Base-by-base conservation (phyloP, 2,113 vertebrate species). In the Helogale parvula region DNA sequence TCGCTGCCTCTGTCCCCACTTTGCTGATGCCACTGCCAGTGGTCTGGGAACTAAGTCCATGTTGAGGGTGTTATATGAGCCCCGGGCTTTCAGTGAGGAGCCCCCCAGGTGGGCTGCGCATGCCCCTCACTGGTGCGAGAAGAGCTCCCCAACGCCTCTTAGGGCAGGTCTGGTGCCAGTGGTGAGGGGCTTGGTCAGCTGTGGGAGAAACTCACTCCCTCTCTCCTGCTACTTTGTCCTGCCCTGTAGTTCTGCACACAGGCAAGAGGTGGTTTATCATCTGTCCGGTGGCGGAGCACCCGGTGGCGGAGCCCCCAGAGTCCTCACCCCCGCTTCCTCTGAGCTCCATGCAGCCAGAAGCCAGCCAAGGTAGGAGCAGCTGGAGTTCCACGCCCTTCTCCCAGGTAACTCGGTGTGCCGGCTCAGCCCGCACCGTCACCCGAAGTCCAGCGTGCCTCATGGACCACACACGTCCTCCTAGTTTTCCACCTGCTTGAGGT, bases 251-350 rank as follows among this genome's bases (percentile, higher is more conserved):
- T 97, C 98, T 99, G 84, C 99, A 99, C 95, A 99, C 99, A 15
- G 99, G 99, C 19, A 99, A 99, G 98, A 99, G 99, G 68, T 99
- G 99, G 99, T 99, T 99, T 98, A 99, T 99, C 97, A 99, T 99
- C 97, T 99, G 99, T 96, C 99, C 99, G 0, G 99, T 99, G 96
- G 99, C 99, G 93, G 99, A 99, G 98, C 99, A 99, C 10, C 98
- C 99, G 13, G 90, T 98, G 41, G 94, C 98, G 13, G 99, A 99
- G 91, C 99, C 98, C n/a, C 95, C 98, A 2, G 85, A 99, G 68
- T 50, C 99, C 79, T 99, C 99, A 33, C 98, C 98, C 7, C 97
- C 99, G 0, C 98, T 98, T 82, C 98, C 98, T 98, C 97, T 97
- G 82, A 98, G 96, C 66, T 94, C 98, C 21, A 98, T 99, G 97